These are phyloP conservation scores for Masticophis lateralis DNA, from an alignment of 2,797 vertebrate species.

Conservation along the genomic window DNA sequence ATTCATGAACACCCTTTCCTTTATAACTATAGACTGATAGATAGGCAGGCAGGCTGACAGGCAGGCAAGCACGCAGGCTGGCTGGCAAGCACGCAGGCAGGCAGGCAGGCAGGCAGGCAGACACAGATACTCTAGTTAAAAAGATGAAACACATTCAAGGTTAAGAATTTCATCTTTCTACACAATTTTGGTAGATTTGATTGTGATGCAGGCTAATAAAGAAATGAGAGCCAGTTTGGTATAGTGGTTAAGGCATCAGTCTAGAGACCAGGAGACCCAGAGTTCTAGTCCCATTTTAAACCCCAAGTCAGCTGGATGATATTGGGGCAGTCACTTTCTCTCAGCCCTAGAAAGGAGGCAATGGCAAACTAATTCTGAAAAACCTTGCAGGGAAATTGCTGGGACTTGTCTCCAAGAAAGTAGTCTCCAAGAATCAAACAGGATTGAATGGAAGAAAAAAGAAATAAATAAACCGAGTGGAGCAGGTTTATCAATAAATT, in stretches of 20 bases:
- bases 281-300: not conserved
- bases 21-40: not conserved
- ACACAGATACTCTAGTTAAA: not conserved
- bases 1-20: too few species aligned
- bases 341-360: not conserved
- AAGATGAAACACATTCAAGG: not conserved
- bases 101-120: not conserved
- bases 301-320: not conserved
- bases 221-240: not conserved
- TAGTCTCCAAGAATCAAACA: not conserved
- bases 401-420: not conserved
- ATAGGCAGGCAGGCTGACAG: not conserved
- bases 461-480: not conserved
- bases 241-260: not conserved
- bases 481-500: not conserved
- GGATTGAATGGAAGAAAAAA: not conserved
- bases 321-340: not conserved
- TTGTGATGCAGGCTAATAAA: not conserved
- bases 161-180: not conserved
- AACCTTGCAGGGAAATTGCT: not conserved
- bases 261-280: not conserved
- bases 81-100: too few species aligned
- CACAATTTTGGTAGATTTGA: not conserved
- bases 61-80: too few species aligned
- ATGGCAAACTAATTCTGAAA: not conserved